These are phyloP conservation scores for Darevskia mixta DNA, from an alignment of 2,797 vertebrate species.

Conservation along the genomic window DNA sequence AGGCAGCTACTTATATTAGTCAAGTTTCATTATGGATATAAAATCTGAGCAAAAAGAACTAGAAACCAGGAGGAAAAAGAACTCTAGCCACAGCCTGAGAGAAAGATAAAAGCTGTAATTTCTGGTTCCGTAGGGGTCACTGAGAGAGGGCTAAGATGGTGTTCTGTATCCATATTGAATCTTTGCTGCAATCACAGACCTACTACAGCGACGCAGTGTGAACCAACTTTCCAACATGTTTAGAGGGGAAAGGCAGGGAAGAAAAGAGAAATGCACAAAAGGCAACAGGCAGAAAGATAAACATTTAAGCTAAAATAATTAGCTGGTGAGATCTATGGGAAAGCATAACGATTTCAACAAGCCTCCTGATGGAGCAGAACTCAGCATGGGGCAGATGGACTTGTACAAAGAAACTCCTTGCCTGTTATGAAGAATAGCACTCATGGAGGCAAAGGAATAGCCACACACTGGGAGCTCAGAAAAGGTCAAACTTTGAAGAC, in stretches of 20 bases:
- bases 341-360: conserved; percentile 29
- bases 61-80: conserved; percentile 3
- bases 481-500: conserved; percentile 34
- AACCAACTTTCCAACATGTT: conserved; percentile 18
- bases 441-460: conserved; percentile 17
- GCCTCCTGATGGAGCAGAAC: conserved; percentile 26
- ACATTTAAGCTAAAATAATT: conserved; percentile 21
- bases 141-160: conserved; percentile 24
- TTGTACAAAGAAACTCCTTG: conserved; percentile 44
- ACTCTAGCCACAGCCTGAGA: neutral
- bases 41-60: neutral
- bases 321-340: neutral
- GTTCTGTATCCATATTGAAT: conserved; percentile 25
- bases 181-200: conserved; percentile 27
- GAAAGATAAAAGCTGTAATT: conserved; percentile 46
- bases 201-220: conserved; percentile 14
- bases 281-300: neutral
- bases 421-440: conserved; percentile 18
- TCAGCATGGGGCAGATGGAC: conserved; percentile 26
- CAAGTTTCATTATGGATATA: neutral
- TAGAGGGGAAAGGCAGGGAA: conserved; percentile 11
- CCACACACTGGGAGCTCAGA: conserved; percentile 3
- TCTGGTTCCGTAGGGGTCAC: conserved; percentile 36
- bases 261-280: conserved; percentile 42
- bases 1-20: neutral